A percentile compares a stretch with the other conserved stretches of the same genome.
Conservation (phyloP, 2,113 vertebrate genomes). For the Neogobius melanostomus region DNA sequence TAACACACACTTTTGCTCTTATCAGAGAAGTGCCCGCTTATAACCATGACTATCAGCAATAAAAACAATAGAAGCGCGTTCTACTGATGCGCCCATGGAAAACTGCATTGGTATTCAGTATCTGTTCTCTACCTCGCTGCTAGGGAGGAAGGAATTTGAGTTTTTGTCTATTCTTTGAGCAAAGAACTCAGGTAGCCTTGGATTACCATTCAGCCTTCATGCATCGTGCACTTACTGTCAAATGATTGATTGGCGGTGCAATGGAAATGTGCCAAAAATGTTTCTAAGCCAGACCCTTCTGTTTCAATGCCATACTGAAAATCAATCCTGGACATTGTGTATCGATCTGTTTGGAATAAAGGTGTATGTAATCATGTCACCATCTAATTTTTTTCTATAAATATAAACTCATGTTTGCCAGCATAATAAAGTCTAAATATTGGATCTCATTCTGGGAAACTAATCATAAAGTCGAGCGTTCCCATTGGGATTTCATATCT, state of each 20-base stretch:
- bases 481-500: no score
- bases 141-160: background rate
- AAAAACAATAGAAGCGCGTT: slow-evolving; percentile 29
- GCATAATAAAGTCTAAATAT: background rate
- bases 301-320: background rate
- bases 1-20: slow-evolving; percentile 25
- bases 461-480: background rate
- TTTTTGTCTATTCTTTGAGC: background rate
- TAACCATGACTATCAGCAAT: slow-evolving; percentile 38
- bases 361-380: background rate
- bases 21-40: slow-evolving; percentile 18
- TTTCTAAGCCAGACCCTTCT: background rate
- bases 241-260: background rate
- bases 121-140: background rate
- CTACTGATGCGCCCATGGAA: slow-evolving; percentile 12
- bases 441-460: background rate
- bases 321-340: background rate
- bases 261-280: background rate
- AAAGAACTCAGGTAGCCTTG: background rate
- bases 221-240: background rate
- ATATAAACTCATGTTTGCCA: background rate
- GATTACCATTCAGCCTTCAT: slow-evolving; percentile 6
- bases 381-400: background rate
- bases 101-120: slow-evolving; percentile 17
- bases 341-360: background rate